Evolutionary conservation across 2,888 invertebrate genomes (phyloP).

Genomic region (Brachyopa scutellaris): DNA sequence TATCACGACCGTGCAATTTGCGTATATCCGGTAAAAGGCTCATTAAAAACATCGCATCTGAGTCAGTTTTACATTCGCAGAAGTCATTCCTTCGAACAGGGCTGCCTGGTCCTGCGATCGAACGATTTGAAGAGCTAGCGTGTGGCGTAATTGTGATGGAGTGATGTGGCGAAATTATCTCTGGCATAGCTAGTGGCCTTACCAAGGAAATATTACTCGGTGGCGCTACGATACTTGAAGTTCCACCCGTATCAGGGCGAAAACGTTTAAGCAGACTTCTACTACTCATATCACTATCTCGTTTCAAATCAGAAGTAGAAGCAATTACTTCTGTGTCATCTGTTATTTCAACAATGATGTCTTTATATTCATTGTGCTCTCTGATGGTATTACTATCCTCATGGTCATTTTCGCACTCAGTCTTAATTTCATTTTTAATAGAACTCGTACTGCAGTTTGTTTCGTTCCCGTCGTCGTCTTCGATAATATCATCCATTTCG

Average conservation of each 20-base stretch:
- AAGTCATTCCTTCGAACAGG: constrained; percentile 73
- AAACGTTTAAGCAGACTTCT: constrained; percentile 46
- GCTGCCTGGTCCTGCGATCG: constrained; percentile 40
- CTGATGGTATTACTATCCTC: constrained; percentile 76
- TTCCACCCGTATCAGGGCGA: constrained; percentile 9
- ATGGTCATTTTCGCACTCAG: constrained; percentile 77
- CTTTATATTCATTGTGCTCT: constrained; percentile 74
- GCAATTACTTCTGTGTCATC: constrained; percentile 22
- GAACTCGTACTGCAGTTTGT: neutral
- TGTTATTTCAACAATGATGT: constrained; percentile 74
- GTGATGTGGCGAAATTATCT: constrained; percentile 72
- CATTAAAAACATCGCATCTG: constrained; percentile 81
- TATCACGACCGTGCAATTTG: constrained; percentile 80
- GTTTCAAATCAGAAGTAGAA: neutral
- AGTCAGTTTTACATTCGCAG: constrained; percentile 80
- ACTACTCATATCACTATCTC: neutral
- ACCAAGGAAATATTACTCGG: constrained; percentile 55
- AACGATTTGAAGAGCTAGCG: constrained; percentile 29
- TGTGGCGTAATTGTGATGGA: constrained; percentile 28
- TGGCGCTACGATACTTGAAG: neutral
- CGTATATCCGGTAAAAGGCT: constrained; percentile 80
- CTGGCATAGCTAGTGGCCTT: constrained; percentile 41
- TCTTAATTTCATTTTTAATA: constrained; percentile 77
- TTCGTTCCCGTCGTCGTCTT: constrained; percentile 74
- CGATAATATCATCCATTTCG: constrained; percentile 79